A percentile compares a stretch with the other conserved stretches of the same genome.
phyloP scores from a whole-genome alignment of 2,113 vertebrate genomes.

The Entomyzon cyanotis region DNA sequence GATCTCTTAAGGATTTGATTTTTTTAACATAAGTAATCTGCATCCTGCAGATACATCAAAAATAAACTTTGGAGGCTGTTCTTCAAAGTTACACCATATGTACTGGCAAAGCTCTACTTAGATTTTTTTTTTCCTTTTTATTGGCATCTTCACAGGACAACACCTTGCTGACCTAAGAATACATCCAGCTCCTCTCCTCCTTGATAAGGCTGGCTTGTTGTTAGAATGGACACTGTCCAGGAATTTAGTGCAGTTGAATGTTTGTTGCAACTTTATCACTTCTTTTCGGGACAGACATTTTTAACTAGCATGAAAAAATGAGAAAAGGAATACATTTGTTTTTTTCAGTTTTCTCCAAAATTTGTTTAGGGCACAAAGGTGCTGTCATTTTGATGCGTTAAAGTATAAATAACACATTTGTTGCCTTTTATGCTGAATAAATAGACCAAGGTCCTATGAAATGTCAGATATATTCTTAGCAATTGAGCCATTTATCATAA shows the following conservation, averaged over 20 bases:
- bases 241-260: neutral
- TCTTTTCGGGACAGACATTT: neutral
- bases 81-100: neutral
- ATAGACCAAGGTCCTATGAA: slow-evolving; percentile 2
- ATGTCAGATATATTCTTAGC: slow-evolving; percentile 43
- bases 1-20: neutral
- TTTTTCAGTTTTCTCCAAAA: neutral
- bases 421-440: slow-evolving; percentile 32
- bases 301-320: neutral
- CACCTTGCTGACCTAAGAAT: neutral
- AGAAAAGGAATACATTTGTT: slow-evolving; percentile 23
- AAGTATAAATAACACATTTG: slow-evolving; percentile 29
- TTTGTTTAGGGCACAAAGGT: slow-evolving; percentile 28
- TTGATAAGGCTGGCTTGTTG: neutral
- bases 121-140: neutral
- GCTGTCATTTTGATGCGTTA: slow-evolving; percentile 37
- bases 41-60: neutral
- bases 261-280: neutral
- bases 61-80: neutral
- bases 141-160: neutral
- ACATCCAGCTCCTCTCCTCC: neutral
- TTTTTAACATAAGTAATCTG: neutral
- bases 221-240: neutral
- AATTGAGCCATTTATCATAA: slow-evolving; percentile 18
- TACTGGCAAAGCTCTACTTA: neutral